These are phyloP conservation scores for Capitulum mitella DNA, from an alignment of 2,888 invertebrate genomes.

Conservation along the genomic window DNA sequence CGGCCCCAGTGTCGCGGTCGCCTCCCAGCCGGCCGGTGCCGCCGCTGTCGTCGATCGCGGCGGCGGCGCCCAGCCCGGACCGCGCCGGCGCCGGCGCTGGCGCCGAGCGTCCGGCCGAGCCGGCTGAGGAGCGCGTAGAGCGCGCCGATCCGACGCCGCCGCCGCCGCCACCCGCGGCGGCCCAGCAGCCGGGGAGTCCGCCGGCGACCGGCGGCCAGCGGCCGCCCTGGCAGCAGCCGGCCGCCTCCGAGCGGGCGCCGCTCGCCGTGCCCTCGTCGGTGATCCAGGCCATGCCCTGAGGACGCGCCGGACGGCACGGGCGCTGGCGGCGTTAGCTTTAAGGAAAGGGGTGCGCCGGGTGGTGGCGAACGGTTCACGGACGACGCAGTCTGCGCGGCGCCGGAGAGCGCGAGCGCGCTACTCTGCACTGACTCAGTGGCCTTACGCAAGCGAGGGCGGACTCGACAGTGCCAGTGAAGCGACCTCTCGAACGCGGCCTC, in stretches of 20 bases:
- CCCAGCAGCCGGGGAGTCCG: not conserved
- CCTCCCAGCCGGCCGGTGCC: not conserved
- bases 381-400: too few relatives aligned
- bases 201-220: not conserved
- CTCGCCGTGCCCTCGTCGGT: not conserved
- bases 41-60: not conserved
- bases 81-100: too few relatives aligned
- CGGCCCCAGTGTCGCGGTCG: not conserved
- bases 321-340: too few relatives aligned
- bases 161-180: not conserved
- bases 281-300: not conserved
- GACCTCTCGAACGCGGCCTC: too few relatives aligned
- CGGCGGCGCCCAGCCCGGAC: not conserved
- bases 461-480: too few relatives aligned
- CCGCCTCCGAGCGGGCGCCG: not conserved
- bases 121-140: not conserved
- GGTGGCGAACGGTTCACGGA: too few relatives aligned
- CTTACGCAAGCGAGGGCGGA: too few relatives aligned
- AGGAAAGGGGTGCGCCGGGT: too few relatives aligned
- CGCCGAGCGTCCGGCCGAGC: not conserved
- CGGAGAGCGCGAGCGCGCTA: too few relatives aligned
- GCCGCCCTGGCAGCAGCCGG: conserved; percentile 4
- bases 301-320: too few relatives aligned
- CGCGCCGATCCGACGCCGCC: not conserved
- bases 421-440: too few relatives aligned